phyloP scores from a whole-genome alignment of 2,113 vertebrate species.

The Trachemys scripta region DNA sequence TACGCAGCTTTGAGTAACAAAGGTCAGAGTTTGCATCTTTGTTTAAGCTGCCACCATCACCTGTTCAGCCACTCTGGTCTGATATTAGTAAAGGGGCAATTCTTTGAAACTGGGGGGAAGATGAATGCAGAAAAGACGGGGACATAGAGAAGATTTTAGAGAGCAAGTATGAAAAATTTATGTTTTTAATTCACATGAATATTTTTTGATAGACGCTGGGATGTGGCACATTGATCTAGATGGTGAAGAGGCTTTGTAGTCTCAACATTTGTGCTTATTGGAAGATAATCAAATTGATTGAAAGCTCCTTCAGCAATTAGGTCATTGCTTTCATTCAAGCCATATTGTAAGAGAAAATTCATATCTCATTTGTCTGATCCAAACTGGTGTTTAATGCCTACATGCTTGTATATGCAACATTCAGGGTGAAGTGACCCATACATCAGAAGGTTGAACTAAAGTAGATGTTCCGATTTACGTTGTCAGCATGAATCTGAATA shows the following conservation, averaged over 20 bases:
- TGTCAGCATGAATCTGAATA: background rate
- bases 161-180: background rate
- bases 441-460: background rate
- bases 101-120: background rate
- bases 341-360: background rate
- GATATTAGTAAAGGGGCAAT: background rate
- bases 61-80: background rate
- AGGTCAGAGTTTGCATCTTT: background rate
- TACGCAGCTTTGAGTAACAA: conserved; percentile 13
- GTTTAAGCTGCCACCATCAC: background rate
- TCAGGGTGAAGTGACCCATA: background rate
- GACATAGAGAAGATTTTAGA: background rate
- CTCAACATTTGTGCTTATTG: background rate
- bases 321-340: background rate
- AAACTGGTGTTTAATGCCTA: background rate
- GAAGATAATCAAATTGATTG: conserved; percentile 1
- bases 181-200: background rate
- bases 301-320: conserved; percentile 23
- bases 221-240: background rate
- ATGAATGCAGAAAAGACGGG: background rate
- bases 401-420: background rate
- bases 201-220: background rate
- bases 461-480: background rate
- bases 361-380: background rate
- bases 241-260: background rate